Evolutionary conservation across 1,140 invertebrate species (phyloP).

Genomic region (Drosophila eugracilis): DNA sequence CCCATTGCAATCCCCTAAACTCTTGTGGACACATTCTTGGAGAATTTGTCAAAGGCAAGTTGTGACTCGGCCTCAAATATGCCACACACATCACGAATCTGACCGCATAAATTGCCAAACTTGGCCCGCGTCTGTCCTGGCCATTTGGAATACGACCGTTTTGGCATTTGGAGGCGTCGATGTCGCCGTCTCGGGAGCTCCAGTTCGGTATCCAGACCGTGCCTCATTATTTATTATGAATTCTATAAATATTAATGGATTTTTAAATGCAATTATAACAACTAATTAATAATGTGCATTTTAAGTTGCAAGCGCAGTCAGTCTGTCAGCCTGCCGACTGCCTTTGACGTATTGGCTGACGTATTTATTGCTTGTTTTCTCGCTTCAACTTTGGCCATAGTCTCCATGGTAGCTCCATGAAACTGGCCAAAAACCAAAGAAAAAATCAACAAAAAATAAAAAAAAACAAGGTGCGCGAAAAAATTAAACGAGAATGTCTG

Average conservation of each 20-base stretch:
- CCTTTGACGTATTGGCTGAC: slow-evolving; percentile 81
- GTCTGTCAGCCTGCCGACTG: slow-evolving; percentile 14
- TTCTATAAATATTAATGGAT: slow-evolving; percentile 85
- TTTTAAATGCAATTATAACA: slow-evolving; percentile 85
- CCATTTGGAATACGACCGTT: slow-evolving; percentile 41
- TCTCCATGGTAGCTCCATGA: slow-evolving; percentile 6
- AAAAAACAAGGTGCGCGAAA: slow-evolving; percentile 71
- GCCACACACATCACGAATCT: slow-evolving; percentile 64
- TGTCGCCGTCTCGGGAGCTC: slow-evolving; percentile 41
- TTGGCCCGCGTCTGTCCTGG: slow-evolving; percentile 37
- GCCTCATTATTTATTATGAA: slow-evolving; percentile 84
- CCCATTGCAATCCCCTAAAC: slow-evolving; percentile 30
- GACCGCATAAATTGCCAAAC: slow-evolving; percentile 78
- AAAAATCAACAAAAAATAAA: slow-evolving; percentile 4
- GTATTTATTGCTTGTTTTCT: slow-evolving; percentile 84
- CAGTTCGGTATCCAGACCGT: slow-evolving; percentile 9
- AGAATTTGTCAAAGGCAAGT: slow-evolving; percentile 77
- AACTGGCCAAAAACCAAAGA: background rate
- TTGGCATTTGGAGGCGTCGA: slow-evolving; percentile 77
- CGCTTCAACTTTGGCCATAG: slow-evolving; percentile 46
- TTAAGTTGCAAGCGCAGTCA: slow-evolving; percentile 65
- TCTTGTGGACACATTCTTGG: slow-evolving; percentile 52
- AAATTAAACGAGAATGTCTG: slow-evolving; percentile 83
- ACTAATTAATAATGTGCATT: slow-evolving; percentile 85
- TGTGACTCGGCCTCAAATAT: slow-evolving; percentile 65